Evolutionary conservation across 2,888 invertebrate genomes (phyloP).

Genomic region (Beris morrisii): DNA sequence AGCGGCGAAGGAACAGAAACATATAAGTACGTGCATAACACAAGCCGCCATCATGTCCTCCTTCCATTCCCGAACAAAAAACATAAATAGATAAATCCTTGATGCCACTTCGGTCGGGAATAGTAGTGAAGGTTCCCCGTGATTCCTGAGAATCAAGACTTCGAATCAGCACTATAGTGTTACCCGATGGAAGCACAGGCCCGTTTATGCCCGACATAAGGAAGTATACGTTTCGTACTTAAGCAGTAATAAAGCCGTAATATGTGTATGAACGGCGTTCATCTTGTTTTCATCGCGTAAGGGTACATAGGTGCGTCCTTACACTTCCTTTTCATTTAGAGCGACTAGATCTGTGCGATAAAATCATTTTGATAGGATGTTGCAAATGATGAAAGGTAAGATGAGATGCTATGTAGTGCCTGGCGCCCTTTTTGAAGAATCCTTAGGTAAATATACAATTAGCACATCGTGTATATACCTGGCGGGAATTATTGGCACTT

Average conservation of each 20-base stretch:
- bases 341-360: constrained; percentile 18
- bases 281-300: background rate
- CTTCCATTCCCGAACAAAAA: background rate
- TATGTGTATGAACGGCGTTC: constrained; percentile 17
- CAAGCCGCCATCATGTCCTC: constrained; percentile 8
- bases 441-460: constrained; percentile 38
- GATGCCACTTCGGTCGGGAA: constrained; percentile 19
- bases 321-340: background rate
- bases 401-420: constrained; percentile 1
- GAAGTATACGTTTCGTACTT: constrained; percentile 21
- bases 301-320: background rate
- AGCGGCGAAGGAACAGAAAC: constrained; percentile 2
- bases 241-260: constrained; percentile 35
- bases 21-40: background rate
- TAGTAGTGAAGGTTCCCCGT: background rate
- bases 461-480: constrained; percentile 38
- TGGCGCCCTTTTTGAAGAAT: constrained; percentile 30
- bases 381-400: constrained; percentile 7
- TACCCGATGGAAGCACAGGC: background rate
- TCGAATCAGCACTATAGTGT: background rate
- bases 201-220: constrained; percentile 4
- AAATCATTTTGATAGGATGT: constrained; percentile 32
- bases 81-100: constrained; percentile 35
- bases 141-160: background rate
- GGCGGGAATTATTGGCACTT: constrained; percentile 39